These are phyloP conservation scores for Epicauta chinensis DNA, from an alignment of 1,140 invertebrate species.

Conservation along the genomic window DNA sequence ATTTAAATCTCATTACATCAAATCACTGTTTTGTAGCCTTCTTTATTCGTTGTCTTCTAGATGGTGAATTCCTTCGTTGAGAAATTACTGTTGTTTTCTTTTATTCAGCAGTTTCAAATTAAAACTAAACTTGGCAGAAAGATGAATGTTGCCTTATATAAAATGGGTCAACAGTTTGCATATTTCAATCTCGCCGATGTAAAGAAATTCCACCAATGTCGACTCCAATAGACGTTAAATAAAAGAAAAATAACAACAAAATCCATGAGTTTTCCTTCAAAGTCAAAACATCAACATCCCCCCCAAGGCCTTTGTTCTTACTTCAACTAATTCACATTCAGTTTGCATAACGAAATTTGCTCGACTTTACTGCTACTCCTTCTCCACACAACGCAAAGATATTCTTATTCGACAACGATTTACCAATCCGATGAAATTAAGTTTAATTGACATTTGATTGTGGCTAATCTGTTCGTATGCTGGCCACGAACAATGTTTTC, in stretches of 20 bases:
- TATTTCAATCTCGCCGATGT: slow-evolving; percentile 10
- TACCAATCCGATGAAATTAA: slow-evolving; percentile 5
- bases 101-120: slow-evolving; percentile 13
- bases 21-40: no score
- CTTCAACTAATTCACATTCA: slow-evolving; percentile 11
- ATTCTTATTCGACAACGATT: slow-evolving; percentile 5
- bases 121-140: slow-evolving; percentile 13
- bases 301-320: not conserved
- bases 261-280: slow-evolving; percentile 3
- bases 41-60: no score
- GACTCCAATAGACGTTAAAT: no score
- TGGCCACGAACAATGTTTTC: not conserved
- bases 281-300: slow-evolving; percentile 8
- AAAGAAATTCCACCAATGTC: slow-evolving; percentile 3
- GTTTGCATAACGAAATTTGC: slow-evolving; percentile 7
- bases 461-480: slow-evolving; percentile 6
- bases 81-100: slow-evolving; percentile 8
- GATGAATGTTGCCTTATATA: slow-evolving; percentile 15
- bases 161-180: slow-evolving; percentile 12
- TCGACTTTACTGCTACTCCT: not conserved
- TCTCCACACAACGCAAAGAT: not conserved
- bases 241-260: no score
- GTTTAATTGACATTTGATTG: slow-evolving; percentile 17
- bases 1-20: no score
- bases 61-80: slow-evolving; percentile 3